A percentile compares a stretch with the other conserved stretches of the same genome.
Evolutionary conservation across 1,140 invertebrate species (phyloP).

Genomic region (Drosophila kepulauana): DNA sequence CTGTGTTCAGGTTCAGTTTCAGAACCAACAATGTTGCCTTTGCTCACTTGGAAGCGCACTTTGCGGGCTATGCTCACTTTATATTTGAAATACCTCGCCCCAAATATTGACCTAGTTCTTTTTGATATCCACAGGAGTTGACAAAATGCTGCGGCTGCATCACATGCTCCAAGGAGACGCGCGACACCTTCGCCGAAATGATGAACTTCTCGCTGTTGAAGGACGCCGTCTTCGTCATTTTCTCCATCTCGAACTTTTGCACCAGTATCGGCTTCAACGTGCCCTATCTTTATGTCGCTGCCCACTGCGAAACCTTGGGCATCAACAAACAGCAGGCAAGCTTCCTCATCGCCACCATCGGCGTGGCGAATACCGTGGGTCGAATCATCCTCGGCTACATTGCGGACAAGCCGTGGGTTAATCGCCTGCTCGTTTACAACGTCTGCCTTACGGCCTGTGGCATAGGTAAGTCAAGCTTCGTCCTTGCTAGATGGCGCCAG

Average conservation of each 20-base stretch:
- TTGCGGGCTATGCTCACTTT: no score
- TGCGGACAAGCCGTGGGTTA: constrained; percentile 94
- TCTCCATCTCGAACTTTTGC: constrained; percentile 96
- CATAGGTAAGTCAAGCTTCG: constrained; percentile 87
- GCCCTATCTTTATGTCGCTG: constrained; percentile 94
- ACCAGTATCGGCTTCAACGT: constrained; percentile 98
- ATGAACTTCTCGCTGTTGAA: constrained; percentile 93
- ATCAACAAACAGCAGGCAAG: constrained; percentile 87
- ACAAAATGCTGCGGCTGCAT: constrained; percentile 85
- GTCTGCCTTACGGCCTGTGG: constrained; percentile 93
- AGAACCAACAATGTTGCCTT: no score
- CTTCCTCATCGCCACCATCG: constrained; percentile 91
- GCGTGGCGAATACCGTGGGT: constrained; percentile 95
- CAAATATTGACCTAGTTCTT: constrained; percentile 7
- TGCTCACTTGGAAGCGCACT: no score
- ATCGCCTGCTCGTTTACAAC: constrained; percentile 95
- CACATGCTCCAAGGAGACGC: constrained; percentile 87
- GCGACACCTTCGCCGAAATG: constrained; percentile 92
- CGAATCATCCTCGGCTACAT: constrained; percentile 94
- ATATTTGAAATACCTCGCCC: no score
- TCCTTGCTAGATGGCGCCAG: background rate
- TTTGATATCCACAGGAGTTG: constrained; percentile 57
- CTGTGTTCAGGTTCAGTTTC: no score
- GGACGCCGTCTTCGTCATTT: constrained; percentile 95
- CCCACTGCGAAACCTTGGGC: constrained; percentile 87